Percentiles rank a stretch among this genome's conserved stretches.
Evolutionary conservation across 2,888 invertebrate species (phyloP).

Genomic region (Boloria euphrosyne): DNA sequence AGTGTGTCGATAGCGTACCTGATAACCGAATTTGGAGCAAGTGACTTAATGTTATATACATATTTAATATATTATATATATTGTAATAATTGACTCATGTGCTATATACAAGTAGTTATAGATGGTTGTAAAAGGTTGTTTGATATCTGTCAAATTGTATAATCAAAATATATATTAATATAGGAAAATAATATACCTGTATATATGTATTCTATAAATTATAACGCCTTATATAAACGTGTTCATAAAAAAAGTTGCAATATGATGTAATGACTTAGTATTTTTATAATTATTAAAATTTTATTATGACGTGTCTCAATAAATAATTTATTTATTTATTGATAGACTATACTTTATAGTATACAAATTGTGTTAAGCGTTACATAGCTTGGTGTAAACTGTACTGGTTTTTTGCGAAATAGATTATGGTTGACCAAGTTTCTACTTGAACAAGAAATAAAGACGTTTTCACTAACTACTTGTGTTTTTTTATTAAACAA

Average conservation of each 20-base stretch:
- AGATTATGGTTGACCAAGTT: background rate
- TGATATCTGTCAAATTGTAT: too few relatives aligned
- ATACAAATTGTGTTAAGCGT: too few relatives aligned
- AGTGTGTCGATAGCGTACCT: background rate
- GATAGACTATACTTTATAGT: too few relatives aligned
- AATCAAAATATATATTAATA: too few relatives aligned
- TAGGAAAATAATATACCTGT: too few relatives aligned
- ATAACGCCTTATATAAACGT: too few relatives aligned
- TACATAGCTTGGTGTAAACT: background rate
- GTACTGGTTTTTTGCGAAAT: background rate
- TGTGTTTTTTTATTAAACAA: slow-evolving; percentile 13
- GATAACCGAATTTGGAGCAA: background rate
- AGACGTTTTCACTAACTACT: slow-evolving; percentile 10
- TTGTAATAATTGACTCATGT: background rate
- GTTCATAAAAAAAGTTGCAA: too few relatives aligned
- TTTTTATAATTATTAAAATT: too few relatives aligned
- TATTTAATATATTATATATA: slow-evolving; percentile 1
- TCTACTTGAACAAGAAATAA: slow-evolving; percentile 12
- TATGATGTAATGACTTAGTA: too few relatives aligned
- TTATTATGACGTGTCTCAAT: too few relatives aligned
- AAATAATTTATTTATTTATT: too few relatives aligned
- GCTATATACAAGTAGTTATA: background rate
- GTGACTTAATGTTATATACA: slow-evolving; percentile 14
- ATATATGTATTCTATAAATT: too few relatives aligned
- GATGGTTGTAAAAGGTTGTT: slow-evolving; percentile 5